A percentile compares a stretch with the other conserved stretches of the same genome.
Evolutionary conservation across 2,888 invertebrate species (phyloP).

Genomic region (Exephanes ischioxanthus): DNA sequence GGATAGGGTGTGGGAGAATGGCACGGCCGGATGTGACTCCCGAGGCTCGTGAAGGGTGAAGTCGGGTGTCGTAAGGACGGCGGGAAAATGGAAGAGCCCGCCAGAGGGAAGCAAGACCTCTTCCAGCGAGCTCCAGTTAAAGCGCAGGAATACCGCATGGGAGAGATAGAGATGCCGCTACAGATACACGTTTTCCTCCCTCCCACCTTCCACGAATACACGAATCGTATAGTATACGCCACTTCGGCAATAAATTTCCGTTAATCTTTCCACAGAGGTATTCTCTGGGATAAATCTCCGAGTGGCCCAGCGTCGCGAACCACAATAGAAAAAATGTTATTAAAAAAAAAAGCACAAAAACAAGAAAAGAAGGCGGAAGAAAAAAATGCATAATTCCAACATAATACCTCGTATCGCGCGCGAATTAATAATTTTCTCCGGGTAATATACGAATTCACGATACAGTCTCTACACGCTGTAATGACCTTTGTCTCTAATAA

Average conservation of each 20-base stretch:
- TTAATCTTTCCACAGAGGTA: conserved; percentile 58
- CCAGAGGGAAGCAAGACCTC: conserved; percentile 18
- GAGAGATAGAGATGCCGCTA: conserved; percentile 16
- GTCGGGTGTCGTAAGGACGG: conserved; percentile 20
- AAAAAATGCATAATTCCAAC: conserved; percentile 38
- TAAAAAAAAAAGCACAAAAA: background rate
- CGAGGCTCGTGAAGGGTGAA: conserved; percentile 59
- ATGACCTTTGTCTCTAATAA: background rate
- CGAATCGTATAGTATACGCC: conserved; percentile 19
- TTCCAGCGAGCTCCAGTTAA: background rate
- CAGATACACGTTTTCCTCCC: background rate
- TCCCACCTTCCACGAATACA: conserved; percentile 25
- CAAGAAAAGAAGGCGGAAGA: conserved; percentile 2
- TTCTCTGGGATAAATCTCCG: conserved; percentile 48
- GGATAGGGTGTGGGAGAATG: conserved; percentile 40
- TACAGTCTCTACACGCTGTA: background rate
- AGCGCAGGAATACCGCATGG: conserved; percentile 10
- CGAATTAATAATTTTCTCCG: background rate
- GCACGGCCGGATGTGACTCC: conserved; percentile 58
- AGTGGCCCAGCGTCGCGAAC: background rate
- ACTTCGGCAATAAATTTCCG: conserved; percentile 44
- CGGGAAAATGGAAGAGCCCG: conserved; percentile 16
- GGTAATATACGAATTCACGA: background rate
- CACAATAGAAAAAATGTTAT: background rate
- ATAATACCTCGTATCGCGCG: conserved; percentile 21